Evolutionary conservation across 2,888 invertebrate genomes (phyloP).

Genomic region (Parnassius smintheus): DNA sequence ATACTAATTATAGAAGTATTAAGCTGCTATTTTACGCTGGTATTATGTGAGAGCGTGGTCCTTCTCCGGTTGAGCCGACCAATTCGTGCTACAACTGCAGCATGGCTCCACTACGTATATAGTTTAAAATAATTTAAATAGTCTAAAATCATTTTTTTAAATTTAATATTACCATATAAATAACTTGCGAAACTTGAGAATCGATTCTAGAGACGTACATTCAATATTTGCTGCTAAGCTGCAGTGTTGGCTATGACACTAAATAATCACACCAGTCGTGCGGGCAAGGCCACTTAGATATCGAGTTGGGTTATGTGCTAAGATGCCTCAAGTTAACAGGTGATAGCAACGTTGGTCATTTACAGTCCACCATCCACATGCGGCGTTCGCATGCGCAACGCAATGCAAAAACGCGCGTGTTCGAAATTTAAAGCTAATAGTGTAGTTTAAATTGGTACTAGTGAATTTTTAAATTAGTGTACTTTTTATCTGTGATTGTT

Average conservation of each 20-base stretch:
- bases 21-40: no score
- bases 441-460: conserved; percentile 1
- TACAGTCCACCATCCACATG: conserved; percentile 22
- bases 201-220: background rate
- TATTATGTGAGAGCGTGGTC: no score
- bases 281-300: conserved; percentile 17
- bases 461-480: conserved; percentile 12
- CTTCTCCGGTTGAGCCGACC: no score
- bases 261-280: conserved; percentile 7
- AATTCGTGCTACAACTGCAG: no score
- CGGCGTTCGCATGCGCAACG: conserved; percentile 19
- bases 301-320: conserved; percentile 9
- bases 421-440: conserved; percentile 14
- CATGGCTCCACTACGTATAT: no score
- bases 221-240: background rate
- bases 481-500: background rate
- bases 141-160: no score
- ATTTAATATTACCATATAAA: no score
- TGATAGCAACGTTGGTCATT: conserved; percentile 25
- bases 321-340: conserved; percentile 24
- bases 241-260: conserved; percentile 1
- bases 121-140: no score
- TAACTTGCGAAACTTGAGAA: background rate
- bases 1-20: no score
- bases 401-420: conserved; percentile 19